These are phyloP conservation scores for Anarrhichthys ocellatus DNA, from an alignment of 2,113 vertebrate genomes.

Conservation along the genomic window DNA sequence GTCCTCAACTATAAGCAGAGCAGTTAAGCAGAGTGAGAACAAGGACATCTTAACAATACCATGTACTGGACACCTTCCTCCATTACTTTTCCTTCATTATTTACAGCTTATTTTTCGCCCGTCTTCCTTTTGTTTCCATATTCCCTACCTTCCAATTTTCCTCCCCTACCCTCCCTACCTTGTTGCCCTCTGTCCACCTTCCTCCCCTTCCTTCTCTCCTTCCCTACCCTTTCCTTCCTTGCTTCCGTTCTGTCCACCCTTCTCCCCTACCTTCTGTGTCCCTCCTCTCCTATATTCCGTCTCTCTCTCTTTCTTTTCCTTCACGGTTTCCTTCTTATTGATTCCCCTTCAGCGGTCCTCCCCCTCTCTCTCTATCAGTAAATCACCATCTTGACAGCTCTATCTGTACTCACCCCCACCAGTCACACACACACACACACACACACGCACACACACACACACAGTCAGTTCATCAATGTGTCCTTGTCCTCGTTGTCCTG, in stretches of 20 bases:
- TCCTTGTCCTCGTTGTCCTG: slow-evolving; percentile 70
- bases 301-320: slow-evolving; percentile 46
- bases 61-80: too few relatives aligned
- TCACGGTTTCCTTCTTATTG: slow-evolving; percentile 68
- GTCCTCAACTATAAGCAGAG: not conserved
- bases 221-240: not conserved
- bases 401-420: slow-evolving; percentile 66
- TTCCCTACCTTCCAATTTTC: not conserved
- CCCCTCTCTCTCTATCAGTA: slow-evolving; percentile 57
- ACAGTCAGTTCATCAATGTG: slow-evolving; percentile 43
- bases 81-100: not conserved
- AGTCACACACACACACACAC: slow-evolving; percentile 22
- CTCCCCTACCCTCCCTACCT: not conserved
- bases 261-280: not conserved
- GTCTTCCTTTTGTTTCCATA: not conserved
- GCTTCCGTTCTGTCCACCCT: not conserved
- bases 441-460: slow-evolving; percentile 15
- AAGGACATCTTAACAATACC: not conserved
- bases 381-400: slow-evolving; percentile 74
- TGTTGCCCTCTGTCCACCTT: too few relatives aligned
- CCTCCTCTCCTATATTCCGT: not conserved
- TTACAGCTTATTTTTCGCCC: not conserved
- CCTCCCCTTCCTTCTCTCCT: not conserved
- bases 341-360: slow-evolving; percentile 59
- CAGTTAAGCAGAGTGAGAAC: not conserved